phyloP scores from a whole-genome alignment of 2,113 vertebrate species.

The Podocnemis expansa region DNA sequence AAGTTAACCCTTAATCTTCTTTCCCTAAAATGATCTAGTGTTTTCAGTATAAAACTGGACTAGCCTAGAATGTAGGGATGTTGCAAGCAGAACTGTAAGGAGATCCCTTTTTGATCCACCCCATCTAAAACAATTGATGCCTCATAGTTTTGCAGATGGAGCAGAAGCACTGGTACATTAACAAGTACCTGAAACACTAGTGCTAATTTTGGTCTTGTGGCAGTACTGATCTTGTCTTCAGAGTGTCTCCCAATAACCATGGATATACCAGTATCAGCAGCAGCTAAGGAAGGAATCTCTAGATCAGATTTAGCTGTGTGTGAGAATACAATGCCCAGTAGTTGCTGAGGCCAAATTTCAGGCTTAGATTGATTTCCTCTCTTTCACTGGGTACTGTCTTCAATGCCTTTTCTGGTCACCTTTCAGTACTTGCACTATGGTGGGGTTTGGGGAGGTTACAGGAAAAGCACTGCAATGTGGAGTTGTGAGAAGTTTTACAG shows the following conservation, averaged over 20 bases:
- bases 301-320: conserved; percentile 26
- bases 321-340: conserved; percentile 30
- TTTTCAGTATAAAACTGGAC: conserved; percentile 57
- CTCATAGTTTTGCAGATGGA: conserved; percentile 76
- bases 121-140: conserved; percentile 67
- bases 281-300: conserved; percentile 29
- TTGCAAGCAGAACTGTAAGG: conserved; percentile 67
- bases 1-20: conserved; percentile 60
- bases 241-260: conserved; percentile 46
- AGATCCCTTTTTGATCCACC: conserved; percentile 72
- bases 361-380: conserved; percentile 70
- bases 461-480: not conserved
- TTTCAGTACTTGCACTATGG: conserved; percentile 2
- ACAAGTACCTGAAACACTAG: conserved; percentile 59
- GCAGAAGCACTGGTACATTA: conserved; percentile 27
- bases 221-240: conserved; percentile 52
- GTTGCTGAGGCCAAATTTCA: conserved; percentile 41
- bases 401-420: conserved; percentile 1
- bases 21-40: conserved; percentile 54
- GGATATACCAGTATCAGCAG: not conserved
- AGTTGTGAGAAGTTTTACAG: not conserved
- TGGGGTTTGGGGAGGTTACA: not conserved
- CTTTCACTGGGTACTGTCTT: conserved; percentile 3
- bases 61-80: conserved; percentile 63
- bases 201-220: conserved; percentile 58